Conservation (phyloP, 2,113 vertebrate genomes). For the Ia io region DNA sequence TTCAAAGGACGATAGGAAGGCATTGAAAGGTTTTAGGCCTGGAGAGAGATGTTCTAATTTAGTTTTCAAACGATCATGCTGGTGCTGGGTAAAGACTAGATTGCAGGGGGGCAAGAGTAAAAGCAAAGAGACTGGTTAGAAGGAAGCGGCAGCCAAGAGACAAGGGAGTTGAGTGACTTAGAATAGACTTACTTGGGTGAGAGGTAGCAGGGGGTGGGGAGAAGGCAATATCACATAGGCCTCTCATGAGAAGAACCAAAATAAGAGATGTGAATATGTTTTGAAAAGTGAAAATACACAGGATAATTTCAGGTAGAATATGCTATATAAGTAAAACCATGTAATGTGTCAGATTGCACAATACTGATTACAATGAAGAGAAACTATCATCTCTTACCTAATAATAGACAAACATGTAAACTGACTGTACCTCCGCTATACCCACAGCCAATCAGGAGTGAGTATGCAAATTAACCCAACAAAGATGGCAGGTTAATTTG, state of each 20-base stretch:
- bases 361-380: not conserved
- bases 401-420: too few relatives aligned
- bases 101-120: not conserved
- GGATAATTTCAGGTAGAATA: not conserved
- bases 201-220: not conserved
- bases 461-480: too few relatives aligned
- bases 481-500: too few relatives aligned
- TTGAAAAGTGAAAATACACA: not conserved
- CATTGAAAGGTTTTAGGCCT: not conserved
- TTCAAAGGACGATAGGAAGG: not conserved
- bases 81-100: not conserved
- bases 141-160: not conserved
- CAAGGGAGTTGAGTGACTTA: not conserved
- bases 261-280: not conserved
- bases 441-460: too few relatives aligned
- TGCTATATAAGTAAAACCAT: not conserved
- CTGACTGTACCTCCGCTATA: too few relatives aligned
- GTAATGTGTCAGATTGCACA: not conserved
- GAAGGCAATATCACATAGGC: not conserved
- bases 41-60: not conserved
- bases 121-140: not conserved
- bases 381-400: not conserved
- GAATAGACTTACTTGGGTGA: not conserved
- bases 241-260: not conserved
- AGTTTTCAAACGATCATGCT: not conserved